phyloP scores from a whole-genome alignment of 2,113 vertebrate species.

The Cebidichthys violaceus region DNA sequence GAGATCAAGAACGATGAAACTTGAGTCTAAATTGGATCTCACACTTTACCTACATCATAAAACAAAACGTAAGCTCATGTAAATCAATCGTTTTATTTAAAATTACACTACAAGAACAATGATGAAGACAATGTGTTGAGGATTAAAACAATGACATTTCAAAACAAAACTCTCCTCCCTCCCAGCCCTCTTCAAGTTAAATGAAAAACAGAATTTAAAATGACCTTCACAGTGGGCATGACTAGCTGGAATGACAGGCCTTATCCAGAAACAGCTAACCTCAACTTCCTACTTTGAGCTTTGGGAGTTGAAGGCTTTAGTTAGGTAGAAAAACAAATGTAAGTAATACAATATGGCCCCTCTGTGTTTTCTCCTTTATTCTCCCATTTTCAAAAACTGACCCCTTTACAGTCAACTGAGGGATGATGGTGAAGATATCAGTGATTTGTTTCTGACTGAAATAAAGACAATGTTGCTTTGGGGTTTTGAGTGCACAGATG shows the following conservation, averaged over 20 bases:
- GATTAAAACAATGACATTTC: slow-evolving; percentile 38
- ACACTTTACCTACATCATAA: not conserved
- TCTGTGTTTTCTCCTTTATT: not conserved
- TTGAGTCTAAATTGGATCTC: not conserved
- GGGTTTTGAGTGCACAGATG: slow-evolving; percentile 38
- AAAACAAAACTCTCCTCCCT: slow-evolving; percentile 6
- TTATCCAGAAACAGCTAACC: slow-evolving; percentile 39
- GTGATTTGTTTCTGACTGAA: slow-evolving; percentile 20
- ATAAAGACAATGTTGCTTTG: slow-evolving; percentile 31
- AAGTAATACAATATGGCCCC: slow-evolving; percentile 48
- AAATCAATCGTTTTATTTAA: slow-evolving; percentile 72
- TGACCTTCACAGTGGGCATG: slow-evolving; percentile 41
- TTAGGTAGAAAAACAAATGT: slow-evolving; percentile 30
- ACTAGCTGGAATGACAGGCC: slow-evolving; percentile 64
- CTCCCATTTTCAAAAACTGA: slow-evolving; percentile 2
- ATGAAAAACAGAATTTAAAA: slow-evolving; percentile 40
- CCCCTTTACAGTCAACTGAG: not conserved
- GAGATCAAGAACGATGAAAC: not conserved
- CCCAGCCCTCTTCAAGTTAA: slow-evolving; percentile 32
- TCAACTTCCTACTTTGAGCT: slow-evolving; percentile 13
- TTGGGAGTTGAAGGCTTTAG: not conserved
- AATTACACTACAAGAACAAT: slow-evolving; percentile 56
- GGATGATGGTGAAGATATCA: not conserved
- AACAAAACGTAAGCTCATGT: slow-evolving; percentile 1
- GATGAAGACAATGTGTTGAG: not conserved